A percentile compares a stretch with the other conserved stretches of the same genome.
Conservation (phyloP, 2,113 vertebrate genomes). For the Chelonoidis abingdonii region DNA sequence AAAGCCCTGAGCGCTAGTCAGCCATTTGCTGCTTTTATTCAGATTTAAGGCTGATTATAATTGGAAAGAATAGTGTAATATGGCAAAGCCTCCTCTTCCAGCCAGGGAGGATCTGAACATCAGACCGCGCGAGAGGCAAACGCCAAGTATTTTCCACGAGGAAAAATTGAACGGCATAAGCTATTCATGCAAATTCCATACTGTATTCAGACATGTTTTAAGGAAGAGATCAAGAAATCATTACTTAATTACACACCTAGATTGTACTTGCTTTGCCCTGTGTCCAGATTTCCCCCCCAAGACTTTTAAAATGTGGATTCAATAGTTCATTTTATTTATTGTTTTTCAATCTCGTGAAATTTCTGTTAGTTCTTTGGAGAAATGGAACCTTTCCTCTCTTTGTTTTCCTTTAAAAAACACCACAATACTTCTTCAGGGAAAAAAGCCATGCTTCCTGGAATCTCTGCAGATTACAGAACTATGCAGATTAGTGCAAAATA, state of each 20-base stretch:
- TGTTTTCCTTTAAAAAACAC: slow-evolving; percentile 22
- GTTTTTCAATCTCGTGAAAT: slow-evolving; percentile 36
- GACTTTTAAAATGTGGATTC: slow-evolving; percentile 21
- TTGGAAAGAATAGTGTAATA: slow-evolving; percentile 66
- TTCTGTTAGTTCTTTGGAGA: neutral
- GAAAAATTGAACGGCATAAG: slow-evolving; percentile 73
- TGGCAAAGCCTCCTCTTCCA: slow-evolving; percentile 65
- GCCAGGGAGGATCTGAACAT: slow-evolving; percentile 51
- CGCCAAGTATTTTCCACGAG: slow-evolving; percentile 52
- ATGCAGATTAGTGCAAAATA: slow-evolving; percentile 49
- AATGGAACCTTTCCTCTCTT: neutral
- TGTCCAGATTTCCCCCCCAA: slow-evolving; percentile 17
- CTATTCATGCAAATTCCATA: slow-evolving; percentile 80
- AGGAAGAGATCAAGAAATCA: slow-evolving; percentile 77
- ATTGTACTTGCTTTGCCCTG: slow-evolving; percentile 62
- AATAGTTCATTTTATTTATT: neutral
- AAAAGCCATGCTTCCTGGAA: slow-evolving; percentile 18
- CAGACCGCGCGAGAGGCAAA: slow-evolving; percentile 39
- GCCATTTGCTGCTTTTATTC: slow-evolving; percentile 65
- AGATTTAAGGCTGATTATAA: slow-evolving; percentile 69
- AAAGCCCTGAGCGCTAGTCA: slow-evolving; percentile 26
- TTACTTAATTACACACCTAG: slow-evolving; percentile 80
- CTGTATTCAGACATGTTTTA: slow-evolving; percentile 71
- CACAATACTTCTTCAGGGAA: slow-evolving; percentile 19
- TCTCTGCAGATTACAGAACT: slow-evolving; percentile 61